Base-by-base conservation (phyloP, 2,113 vertebrate species). In the Acanthochromis polyacanthus region DNA sequence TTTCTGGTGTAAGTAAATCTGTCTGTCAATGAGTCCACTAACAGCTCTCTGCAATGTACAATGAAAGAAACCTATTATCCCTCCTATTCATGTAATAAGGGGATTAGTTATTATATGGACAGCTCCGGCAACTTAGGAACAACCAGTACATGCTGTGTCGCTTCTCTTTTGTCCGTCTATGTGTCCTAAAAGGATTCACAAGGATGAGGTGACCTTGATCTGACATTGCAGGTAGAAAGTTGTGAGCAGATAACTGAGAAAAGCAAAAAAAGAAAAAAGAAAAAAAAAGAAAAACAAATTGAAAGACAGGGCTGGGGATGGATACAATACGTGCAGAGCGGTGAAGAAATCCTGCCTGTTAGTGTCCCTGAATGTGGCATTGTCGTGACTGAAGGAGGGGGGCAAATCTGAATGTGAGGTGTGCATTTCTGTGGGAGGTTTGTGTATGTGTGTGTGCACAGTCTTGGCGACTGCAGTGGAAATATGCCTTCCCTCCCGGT, bases 401-500 rank as follows among this genome's bases (percentile, higher is more conserved):
- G 69, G 75, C 52, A 71, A 52, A 48, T 15, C 23, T 76, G 76
- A 72, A 81, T 80, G 68, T 67, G 82, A 78, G 72, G 76, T 81
- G 76, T 80, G 62, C 64, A 70, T 83, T 71, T 85, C 70, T 78
- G 68, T 65, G 67, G 22, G 69, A 72, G 71, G 64, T 53, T 30
- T 71, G 60, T 74, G 83, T 38, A 58, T 55, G 46, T 30, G 53
- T 25, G 45, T 57, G 70, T 17, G 28, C 30, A 11, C 53, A 70
- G 52, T 78, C 84, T 84, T 90, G 87, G 85, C 79, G 68, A 80
- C 82, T 83, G 83, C 81, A 82, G 76, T 88, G 90, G 85, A 91
- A 90, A 92, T 82, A 87, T 85, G 82, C 79, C 81, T 88, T 76
- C 79, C 84, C 64, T 87, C 82, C 84, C 22, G 16, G 84, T 84